Percentiles rank a stretch among this genome's conserved stretches.
Evolutionary conservation across 2,888 invertebrate genomes (phyloP).

Genomic region (Scaptomyza caliginosa): DNA sequence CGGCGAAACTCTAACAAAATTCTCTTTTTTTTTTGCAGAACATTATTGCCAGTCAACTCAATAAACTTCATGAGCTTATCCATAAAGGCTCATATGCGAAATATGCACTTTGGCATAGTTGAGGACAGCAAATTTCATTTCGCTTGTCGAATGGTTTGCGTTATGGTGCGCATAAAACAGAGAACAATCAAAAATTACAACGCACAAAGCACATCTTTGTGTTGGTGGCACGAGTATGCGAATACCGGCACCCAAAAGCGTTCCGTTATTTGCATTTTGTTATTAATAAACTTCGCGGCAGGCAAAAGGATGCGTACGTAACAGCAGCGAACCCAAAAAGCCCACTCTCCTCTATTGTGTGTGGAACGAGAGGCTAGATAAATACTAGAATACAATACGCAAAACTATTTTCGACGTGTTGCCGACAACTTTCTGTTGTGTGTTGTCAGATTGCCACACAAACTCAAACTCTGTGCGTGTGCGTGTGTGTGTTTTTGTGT

Average conservation of each 20-base stretch:
- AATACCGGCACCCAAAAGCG: constrained; percentile 17
- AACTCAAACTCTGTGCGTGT: constrained; percentile 10
- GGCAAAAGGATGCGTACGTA: constrained; percentile 48
- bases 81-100: constrained; percentile 14
- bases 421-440: constrained; percentile 37
- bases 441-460: constrained; percentile 41
- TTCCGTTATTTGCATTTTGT: constrained; percentile 70
- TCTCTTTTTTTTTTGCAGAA: too few species aligned
- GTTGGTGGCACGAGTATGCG: not conserved
- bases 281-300: constrained; percentile 69
- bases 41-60: constrained; percentile 8
- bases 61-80: not conserved
- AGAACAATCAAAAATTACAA: constrained; percentile 15
- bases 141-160: constrained; percentile 27
- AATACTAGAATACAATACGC: constrained; percentile 28
- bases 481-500: constrained; percentile 14
- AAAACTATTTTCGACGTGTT: constrained; percentile 56
- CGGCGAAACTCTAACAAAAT: not conserved
- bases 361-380: constrained; percentile 6
- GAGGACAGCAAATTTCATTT: constrained; percentile 50
- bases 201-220: constrained; percentile 19
- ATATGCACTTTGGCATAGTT: constrained; percentile 57
- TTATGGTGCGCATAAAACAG: constrained; percentile 56
- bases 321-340: constrained; percentile 2
- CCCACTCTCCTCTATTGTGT: not conserved